Percentiles rank a stretch among this genome's conserved stretches.
phyloP scores from a whole-genome alignment of 2,888 invertebrate genomes.

The Chaetogeoica ovagalla region DNA sequence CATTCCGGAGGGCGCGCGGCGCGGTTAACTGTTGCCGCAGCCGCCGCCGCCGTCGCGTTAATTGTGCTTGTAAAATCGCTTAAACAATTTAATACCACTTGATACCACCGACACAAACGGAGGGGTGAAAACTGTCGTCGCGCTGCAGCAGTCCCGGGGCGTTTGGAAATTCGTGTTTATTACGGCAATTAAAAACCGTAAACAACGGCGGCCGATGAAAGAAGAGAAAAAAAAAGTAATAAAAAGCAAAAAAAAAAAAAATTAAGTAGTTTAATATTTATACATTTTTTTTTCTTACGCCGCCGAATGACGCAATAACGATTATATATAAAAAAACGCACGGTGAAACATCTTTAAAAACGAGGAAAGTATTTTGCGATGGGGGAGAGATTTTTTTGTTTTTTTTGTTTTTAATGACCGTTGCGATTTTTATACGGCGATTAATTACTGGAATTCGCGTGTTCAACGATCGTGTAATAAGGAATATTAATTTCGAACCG shows the following conservation, averaged over 20 bases:
- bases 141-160: not conserved
- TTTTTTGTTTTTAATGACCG: slow-evolving; percentile 45
- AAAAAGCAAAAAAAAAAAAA: slow-evolving; percentile 19
- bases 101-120: not conserved
- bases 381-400: slow-evolving; percentile 45
- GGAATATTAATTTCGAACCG: slow-evolving; percentile 31
- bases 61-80: slow-evolving; percentile 46
- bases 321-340: slow-evolving; percentile 15
- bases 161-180: slow-evolving; percentile 39
- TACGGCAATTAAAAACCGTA: slow-evolving; percentile 50
- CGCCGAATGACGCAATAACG: slow-evolving; percentile 19
- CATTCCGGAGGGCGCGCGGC: not conserved
- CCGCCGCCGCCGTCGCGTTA: slow-evolving; percentile 35
- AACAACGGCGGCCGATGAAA: slow-evolving; percentile 24
- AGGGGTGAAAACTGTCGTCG: slow-evolving; percentile 38
- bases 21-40: slow-evolving; percentile 39
- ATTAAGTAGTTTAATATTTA: not conserved
- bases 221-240: slow-evolving; percentile 8
- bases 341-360: slow-evolving; percentile 13
- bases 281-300: slow-evolving; percentile 13
- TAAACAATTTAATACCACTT: slow-evolving; percentile 17
- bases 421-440: slow-evolving; percentile 24
- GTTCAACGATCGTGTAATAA: slow-evolving; percentile 49
- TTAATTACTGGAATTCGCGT: slow-evolving; percentile 41
- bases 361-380: slow-evolving; percentile 27